Evolutionary conservation across 2,797 vertebrate genomes (phyloP).

Genomic region (Hafferia zeledoni): DNA sequence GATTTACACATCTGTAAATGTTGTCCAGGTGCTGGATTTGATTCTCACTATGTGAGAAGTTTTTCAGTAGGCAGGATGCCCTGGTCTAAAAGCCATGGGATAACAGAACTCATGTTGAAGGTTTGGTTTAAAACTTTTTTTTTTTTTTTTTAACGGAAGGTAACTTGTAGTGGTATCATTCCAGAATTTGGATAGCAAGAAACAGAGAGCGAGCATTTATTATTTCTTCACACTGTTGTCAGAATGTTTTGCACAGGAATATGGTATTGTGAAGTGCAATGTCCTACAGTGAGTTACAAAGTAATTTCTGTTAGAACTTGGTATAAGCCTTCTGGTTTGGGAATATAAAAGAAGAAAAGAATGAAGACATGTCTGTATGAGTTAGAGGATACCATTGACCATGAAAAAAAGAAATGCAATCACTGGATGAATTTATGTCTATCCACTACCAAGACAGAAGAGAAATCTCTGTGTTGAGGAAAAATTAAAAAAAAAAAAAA

Average conservation of each 20-base stretch:
- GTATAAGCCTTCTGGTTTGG: neutral
- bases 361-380: neutral
- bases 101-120: neutral
- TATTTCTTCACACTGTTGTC: neutral
- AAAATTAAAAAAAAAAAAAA: neutral
- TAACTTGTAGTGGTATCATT: neutral
- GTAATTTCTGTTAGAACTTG: neutral
- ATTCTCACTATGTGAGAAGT: accelerated
- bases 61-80: neutral
- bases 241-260: neutral
- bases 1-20: neutral
- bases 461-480: neutral
- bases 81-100: neutral
- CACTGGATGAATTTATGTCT: neutral
- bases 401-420: neutral
- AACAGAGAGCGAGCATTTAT: neutral
- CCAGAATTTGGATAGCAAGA: neutral
- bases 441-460: neutral
- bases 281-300: neutral
- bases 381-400: neutral
- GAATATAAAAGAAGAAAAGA: neutral
- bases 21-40: neutral
- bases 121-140: neutral
- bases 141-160: neutral
- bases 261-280: neutral